Percentiles rank a stretch among this genome's conserved stretches.
These are phyloP conservation scores for Drosophila birchii DNA, from an alignment of 2,888 invertebrate genomes.

Conservation along the genomic window DNA sequence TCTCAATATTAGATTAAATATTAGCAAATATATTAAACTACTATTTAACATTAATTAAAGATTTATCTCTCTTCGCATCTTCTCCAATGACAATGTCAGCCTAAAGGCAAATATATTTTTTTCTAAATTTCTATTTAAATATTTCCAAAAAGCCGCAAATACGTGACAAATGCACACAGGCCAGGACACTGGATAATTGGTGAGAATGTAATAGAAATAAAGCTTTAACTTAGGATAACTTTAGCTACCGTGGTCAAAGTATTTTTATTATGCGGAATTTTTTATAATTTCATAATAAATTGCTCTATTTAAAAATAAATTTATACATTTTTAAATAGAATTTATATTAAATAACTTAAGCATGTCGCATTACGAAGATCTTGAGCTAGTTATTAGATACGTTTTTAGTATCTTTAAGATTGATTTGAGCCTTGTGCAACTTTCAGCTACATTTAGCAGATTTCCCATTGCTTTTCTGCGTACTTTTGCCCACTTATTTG, in stretches of 20 bases:
- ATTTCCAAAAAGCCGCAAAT: conserved; percentile 4
- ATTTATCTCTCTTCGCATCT: neutral
- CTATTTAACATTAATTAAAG: no score
- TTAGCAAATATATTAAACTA: no score
- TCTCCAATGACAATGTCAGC: neutral
- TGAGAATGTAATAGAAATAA: neutral
- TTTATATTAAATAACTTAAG: neutral
- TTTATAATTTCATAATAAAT: neutral
- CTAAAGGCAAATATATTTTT: neutral
- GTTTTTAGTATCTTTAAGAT: neutral
- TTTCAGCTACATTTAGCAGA: neutral
- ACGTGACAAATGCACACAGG: conserved; percentile 16
- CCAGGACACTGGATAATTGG: neutral
- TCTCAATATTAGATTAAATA: no score
- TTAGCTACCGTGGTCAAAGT: no score
- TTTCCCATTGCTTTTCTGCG: neutral
- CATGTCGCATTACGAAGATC: no score
- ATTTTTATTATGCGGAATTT: neutral
- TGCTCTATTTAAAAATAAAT: no score
- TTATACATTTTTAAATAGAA: no score
- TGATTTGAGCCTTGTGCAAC: neutral
- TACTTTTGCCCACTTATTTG: conserved; percentile 11
- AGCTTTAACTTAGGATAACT: neutral
- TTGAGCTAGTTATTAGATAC: neutral
- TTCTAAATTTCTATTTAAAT: neutral